Base-by-base conservation (phyloP, 2,888 invertebrate genomes). In the Coelinius sp. region DNA sequence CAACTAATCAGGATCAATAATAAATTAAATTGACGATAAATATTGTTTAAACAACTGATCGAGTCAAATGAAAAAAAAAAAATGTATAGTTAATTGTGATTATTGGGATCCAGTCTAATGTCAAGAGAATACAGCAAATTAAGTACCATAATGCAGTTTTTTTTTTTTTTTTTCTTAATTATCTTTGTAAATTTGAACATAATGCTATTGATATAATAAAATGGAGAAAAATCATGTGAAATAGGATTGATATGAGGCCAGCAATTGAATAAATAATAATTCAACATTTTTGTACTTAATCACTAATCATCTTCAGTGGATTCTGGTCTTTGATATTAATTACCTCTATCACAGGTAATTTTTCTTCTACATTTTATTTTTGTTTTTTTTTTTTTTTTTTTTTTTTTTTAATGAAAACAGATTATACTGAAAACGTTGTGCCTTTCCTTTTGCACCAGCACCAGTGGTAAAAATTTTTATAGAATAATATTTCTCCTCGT, bases 1-100 rank as follows among this genome's bases (percentile, higher is more conserved):
- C 81, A 75, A 83, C 79, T 65, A 85, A 79, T 75, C 86, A 85
- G 83, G 85, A 86, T 84, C 84, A 84, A 86, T 86, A 86, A 85
- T 87, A 85, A 84, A 84, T 75, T 5, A 22, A 22, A 25, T 56
- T 24, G 25, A 27, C 14, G n/a, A 14, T 27, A n/a, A 56, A 25
- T 22, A 25, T 41, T 41, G 41, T 41, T 41, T 12, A 49, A 49
- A 49, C n/a, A n/a, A n/a, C n/a, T n/a, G 46, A 49, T 17, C 46
- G 67, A 56, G 25, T 25, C 49, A 67, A 62, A 8, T 41, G 17
- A 22, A 79, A 80, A 85, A 84, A 85, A 85, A 86, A 83, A 86
- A 85, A 86, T 86, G 86, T 85, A 86, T 85, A 86, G 84, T 81
- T 82, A 82, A 75, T 63, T 63, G 81, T 82, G 81, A 67, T 84